phyloP scores from a whole-genome alignment of 2,888 invertebrate genomes.

The Lasioglossum marginatum region DNA sequence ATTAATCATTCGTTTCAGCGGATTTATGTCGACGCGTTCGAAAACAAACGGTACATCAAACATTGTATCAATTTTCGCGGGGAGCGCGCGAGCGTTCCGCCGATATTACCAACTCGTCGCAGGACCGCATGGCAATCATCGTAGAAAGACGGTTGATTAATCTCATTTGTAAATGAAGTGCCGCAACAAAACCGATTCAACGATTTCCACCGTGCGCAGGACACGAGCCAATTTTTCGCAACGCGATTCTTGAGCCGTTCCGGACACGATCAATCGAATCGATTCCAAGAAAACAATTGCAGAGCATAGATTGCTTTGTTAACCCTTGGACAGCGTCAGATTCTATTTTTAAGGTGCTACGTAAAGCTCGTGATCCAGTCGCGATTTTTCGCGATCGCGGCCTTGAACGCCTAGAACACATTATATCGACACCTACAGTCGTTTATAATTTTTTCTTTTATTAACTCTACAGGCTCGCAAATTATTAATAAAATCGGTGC shows the following conservation, averaged over 20 bases:
- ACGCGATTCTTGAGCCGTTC: not conserved
- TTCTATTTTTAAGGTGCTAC: slow-evolving; percentile 72
- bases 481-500: not conserved
- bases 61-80: slow-evolving; percentile 20
- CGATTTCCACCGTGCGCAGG: not conserved
- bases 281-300: slow-evolving; percentile 70
- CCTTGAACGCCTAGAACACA: not conserved
- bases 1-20: slow-evolving; percentile 29
- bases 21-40: slow-evolving; percentile 12
- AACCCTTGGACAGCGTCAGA: slow-evolving; percentile 70
- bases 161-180: not conserved
- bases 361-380: slow-evolving; percentile 9
- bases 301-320: slow-evolving; percentile 71
- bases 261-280: slow-evolving; percentile 21
- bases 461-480: not conserved
- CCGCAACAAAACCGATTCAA: not conserved
- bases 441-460: not conserved
- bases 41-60: slow-evolving; percentile 33
- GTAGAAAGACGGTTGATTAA: not conserved
- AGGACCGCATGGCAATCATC: not conserved
- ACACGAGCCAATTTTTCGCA: not conserved
- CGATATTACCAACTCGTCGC: not conserved
- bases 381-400: not conserved
- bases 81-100: not conserved
- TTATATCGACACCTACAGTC: not conserved